A percentile compares a stretch with the other conserved stretches of the same genome.
Evolutionary conservation across 2,113 vertebrate genomes (phyloP).

Genomic region (Patagioenas fasciata): DNA sequence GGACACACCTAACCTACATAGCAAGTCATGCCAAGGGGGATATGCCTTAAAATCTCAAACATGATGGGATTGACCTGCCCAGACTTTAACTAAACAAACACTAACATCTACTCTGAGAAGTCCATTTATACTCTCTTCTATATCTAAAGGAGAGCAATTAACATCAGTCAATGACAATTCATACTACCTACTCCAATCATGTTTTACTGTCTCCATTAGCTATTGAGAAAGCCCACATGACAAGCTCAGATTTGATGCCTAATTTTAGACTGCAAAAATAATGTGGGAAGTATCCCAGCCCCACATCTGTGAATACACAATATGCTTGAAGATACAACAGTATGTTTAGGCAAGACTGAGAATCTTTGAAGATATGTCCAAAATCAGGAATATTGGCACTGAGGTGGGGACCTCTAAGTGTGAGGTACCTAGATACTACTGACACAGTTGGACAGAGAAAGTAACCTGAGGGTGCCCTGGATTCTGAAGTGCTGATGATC

Average conservation of each 20-base stretch:
- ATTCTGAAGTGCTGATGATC: background rate
- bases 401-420: background rate
- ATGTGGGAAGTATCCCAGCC: background rate
- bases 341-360: background rate
- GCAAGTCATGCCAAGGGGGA: background rate
- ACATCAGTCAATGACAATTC: background rate
- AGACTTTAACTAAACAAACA: background rate
- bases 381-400: background rate
- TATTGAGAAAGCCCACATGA: background rate
- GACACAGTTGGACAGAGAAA: background rate
- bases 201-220: background rate
- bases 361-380: background rate
- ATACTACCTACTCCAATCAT: background rate
- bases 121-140: background rate
- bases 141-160: background rate
- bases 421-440: background rate
- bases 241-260: background rate
- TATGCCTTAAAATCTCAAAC: background rate
- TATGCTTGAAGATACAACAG: background rate
- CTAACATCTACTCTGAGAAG: background rate
- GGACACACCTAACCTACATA: constrained; percentile 2
- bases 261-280: background rate
- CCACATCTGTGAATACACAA: background rate
- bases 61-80: background rate
- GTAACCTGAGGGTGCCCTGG: background rate